Evolutionary conservation across 2,113 vertebrate genomes (phyloP).

Genomic region (Megatriorchis doriae): DNA sequence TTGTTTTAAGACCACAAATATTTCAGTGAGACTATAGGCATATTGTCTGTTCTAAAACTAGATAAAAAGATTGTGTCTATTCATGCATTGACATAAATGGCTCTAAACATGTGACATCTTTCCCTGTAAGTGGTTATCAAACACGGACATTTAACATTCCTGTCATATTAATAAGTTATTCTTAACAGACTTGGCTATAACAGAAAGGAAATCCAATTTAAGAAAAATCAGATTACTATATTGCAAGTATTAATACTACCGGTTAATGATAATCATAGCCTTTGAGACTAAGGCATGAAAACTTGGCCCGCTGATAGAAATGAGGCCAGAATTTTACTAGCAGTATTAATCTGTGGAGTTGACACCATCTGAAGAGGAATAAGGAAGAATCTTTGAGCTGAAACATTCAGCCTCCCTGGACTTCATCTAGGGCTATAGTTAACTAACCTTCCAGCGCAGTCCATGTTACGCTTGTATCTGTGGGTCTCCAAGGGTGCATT

Average conservation of each 20-base stretch:
- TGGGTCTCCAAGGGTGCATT: not conserved
- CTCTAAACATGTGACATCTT: not conserved
- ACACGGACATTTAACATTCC: not conserved
- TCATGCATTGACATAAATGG: not conserved
- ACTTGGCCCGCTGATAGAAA: not conserved
- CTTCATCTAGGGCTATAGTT: not conserved
- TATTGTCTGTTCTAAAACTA: not conserved
- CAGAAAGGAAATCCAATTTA: not conserved
- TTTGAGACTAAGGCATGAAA: not conserved
- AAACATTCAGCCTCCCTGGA: not conserved
- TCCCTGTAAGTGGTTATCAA: not conserved
- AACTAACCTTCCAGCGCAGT: not conserved
- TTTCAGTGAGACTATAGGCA: not conserved
- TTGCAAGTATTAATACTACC: not conserved
- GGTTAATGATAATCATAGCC: not conserved
- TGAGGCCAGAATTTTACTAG: not conserved
- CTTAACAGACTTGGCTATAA: not conserved
- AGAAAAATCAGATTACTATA: not conserved
- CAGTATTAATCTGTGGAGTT: not conserved
- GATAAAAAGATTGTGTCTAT: not conserved
- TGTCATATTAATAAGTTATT: not conserved
- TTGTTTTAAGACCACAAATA: not conserved
- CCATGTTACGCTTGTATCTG: accelerated
- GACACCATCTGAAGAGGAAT: not conserved
- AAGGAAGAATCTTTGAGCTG: not conserved